Percentiles rank a stretch among this genome's conserved stretches.
Conservation (phyloP, 2,113 vertebrate species). For the Prolemur simus region DNA sequence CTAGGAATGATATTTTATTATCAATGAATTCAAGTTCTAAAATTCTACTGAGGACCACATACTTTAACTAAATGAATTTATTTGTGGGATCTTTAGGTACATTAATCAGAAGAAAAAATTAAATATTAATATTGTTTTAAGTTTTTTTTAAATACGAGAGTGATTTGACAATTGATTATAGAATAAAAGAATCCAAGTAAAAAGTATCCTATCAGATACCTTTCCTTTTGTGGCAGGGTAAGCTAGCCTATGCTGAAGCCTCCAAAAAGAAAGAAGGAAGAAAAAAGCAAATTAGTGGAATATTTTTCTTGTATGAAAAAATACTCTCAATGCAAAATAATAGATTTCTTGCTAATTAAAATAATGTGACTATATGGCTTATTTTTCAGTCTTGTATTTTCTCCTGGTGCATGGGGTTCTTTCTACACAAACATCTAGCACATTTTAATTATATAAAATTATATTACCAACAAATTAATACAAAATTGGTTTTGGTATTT, state of each 20-base stretch:
- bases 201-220: background rate
- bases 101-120: background rate
- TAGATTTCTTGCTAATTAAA: constrained; percentile 22
- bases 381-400: constrained; percentile 50
- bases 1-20: background rate
- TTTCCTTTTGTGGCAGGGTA: background rate
- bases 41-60: background rate
- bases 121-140: background rate
- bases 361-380: constrained; percentile 32
- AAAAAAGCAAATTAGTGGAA: background rate
- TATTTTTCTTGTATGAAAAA: constrained; percentile 44
- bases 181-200: background rate
- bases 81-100: background rate
- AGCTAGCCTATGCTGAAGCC: background rate
- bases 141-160: background rate
- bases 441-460: constrained; percentile 62
- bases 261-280: background rate
- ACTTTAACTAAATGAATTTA: background rate
- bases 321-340: constrained; percentile 54
- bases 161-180: background rate
- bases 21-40: background rate
- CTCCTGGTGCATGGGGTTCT: background rate
- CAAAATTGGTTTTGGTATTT: constrained; percentile 24
- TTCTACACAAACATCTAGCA: constrained; percentile 1
- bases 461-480: constrained; percentile 46